phyloP scores from a whole-genome alignment of 1,140 invertebrate genomes.

The Sminthurides bifidus region DNA sequence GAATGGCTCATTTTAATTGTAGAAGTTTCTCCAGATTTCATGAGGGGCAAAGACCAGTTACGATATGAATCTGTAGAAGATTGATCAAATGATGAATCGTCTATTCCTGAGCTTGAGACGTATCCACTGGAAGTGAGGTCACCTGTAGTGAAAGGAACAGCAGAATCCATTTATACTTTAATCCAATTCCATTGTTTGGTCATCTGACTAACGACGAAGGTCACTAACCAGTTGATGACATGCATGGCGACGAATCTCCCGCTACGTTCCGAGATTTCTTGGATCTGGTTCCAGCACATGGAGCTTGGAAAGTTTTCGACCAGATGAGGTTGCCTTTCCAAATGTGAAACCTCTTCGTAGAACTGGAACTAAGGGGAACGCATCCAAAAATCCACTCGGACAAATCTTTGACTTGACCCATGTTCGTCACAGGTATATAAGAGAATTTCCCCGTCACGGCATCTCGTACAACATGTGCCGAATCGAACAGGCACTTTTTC shows the following conservation, averaged over 20 bases:
- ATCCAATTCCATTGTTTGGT: neutral
- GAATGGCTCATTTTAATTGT: slow-evolving; percentile 6
- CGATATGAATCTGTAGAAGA: neutral
- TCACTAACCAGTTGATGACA: neutral
- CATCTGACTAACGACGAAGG: neutral
- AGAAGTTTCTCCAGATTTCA: neutral
- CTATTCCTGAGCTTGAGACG: neutral
- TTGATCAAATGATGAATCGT: slow-evolving; percentile 6
- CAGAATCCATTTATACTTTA: too few relatives aligned
- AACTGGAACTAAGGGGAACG: slow-evolving; percentile 19
- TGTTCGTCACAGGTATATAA: slow-evolving; percentile 9
- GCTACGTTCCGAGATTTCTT: slow-evolving; percentile 7
- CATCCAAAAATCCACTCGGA: slow-evolving; percentile 29
- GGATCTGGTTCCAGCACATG: neutral
- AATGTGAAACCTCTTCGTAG: slow-evolving; percentile 18
- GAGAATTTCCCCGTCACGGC: slow-evolving; percentile 16
- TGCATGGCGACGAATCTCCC: slow-evolving; percentile 5
- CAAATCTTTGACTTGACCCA: slow-evolving; percentile 19
- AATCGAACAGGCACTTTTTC: slow-evolving; percentile 27
- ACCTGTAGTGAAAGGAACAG: too few relatives aligned
- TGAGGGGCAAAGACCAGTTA: slow-evolving; percentile 1
- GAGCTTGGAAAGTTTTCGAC: slow-evolving; percentile 1
- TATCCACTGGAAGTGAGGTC: slow-evolving; percentile 7
- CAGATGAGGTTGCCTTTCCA: slow-evolving; percentile 6
- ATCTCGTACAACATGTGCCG: slow-evolving; percentile 22